These are phyloP conservation scores for Hirtodrosophila duncani DNA, from an alignment of 2,888 invertebrate species.

Conservation along the genomic window DNA sequence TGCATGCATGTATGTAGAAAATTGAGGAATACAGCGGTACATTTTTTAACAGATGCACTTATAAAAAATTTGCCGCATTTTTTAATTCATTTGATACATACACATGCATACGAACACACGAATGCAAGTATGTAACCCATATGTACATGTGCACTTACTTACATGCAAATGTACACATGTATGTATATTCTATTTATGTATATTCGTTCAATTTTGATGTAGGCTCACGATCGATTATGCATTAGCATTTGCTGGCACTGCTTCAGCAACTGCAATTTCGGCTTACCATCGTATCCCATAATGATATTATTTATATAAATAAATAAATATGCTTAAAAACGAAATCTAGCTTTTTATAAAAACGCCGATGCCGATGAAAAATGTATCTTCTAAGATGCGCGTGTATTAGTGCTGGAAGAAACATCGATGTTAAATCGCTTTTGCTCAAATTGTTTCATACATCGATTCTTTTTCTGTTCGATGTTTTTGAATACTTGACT, in stretches of 20 bases:
- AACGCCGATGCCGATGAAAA: constrained; percentile 51
- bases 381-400: constrained; percentile 52
- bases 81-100: no score
- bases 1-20: no score
- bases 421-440: constrained; percentile 44
- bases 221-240: neutral
- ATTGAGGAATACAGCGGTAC: no score
- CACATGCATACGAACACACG: no score
- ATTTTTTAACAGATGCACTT: no score
- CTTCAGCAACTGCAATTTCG: neutral
- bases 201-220: constrained; percentile 21
- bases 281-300: constrained; percentile 63
- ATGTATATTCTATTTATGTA: constrained; percentile 42
- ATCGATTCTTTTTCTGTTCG: no score
- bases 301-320: constrained; percentile 24
- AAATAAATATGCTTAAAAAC: constrained; percentile 21
- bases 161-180: constrained; percentile 4
- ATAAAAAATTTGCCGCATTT: no score
- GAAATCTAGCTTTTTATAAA: constrained; percentile 31
- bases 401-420: constrained; percentile 48
- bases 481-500: no score
- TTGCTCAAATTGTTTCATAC: no score
- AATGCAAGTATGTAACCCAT: neutral
- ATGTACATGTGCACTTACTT: no score
- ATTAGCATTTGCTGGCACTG: neutral